Base-by-base conservation (phyloP, 2,797 vertebrate species). In the Emydoidea blandingii region DNA sequence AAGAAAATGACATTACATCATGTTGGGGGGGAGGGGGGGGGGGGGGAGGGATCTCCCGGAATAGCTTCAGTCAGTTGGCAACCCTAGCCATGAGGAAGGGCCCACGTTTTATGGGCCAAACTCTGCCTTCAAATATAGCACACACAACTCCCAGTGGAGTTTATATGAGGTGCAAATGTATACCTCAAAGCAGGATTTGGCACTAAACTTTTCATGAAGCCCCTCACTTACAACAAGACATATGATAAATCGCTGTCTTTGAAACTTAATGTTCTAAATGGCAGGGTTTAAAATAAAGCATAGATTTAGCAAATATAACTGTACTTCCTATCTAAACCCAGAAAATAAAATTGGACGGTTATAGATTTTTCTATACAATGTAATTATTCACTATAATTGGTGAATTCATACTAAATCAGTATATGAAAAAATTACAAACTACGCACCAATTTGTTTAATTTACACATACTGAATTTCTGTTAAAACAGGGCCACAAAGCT, bases 401-500 rank as follows among this genome's bases (percentile, higher is more conserved):
- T 16, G 6, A 76, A 47, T 27, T 44, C 25, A 25, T 44, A 76
- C 7, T 47, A 47, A 76, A 29, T 47, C 44, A 47, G 27, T 76
- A 76, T 47, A 29, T 29, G 25, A 47, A 47, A 9, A 57, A 78
- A 18, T 1, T 0, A 50, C 8, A 16, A 92, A 47, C 6, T 14
- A 41, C 10, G 0, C 21, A 34, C 2, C 1, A 37, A 44, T 6
- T 29, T 83, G 53, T 72, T 94, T 52, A 52, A 5, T 2, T 68
- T 79, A 54, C 1, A 2, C 1, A 16, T 57, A 3, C n/a, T 29
- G 81, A 68, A n/a, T 53, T 44, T 87, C 85, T 56, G 23, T 81
- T 49, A 12, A 50, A 41, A 18, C 1, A 74, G 44, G 0, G 9
- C 6, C 0, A 0, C 47, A 11, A 81, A 89, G 90, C 68, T 72